Percentiles rank a stretch among this genome's conserved stretches.
Conservation (phyloP, 2,888 invertebrate species). For the Drosophila infuscata region DNA sequence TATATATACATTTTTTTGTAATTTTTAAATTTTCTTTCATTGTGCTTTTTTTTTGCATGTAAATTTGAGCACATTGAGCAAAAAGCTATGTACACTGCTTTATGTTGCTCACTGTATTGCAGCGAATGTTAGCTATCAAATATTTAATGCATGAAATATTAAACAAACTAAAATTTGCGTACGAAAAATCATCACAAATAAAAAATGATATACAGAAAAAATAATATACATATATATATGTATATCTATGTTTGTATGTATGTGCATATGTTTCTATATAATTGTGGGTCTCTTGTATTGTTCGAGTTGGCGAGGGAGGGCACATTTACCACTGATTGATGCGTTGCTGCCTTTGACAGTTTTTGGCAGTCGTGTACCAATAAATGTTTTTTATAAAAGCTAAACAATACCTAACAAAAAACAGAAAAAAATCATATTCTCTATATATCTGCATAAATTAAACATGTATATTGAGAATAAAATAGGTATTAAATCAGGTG, state of each 20-base stretch:
- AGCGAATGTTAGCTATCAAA: conserved; percentile 53
- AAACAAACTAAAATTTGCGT: conserved; percentile 66
- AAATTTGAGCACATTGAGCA: conserved; percentile 43
- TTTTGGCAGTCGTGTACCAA: conserved; percentile 51
- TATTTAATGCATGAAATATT: conserved; percentile 73
- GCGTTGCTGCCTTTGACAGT: conserved; percentile 70
- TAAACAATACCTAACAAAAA: conserved; percentile 47
- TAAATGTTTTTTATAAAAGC: conserved; percentile 63
- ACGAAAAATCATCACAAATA: conserved; percentile 44
- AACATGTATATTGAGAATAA: conserved; percentile 29
- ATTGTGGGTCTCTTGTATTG: conserved; percentile 30
- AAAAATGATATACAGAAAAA: conserved; percentile 27
- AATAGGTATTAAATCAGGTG: conserved; percentile 52
- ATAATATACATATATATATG: neutral
- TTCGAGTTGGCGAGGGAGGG: conserved; percentile 15
- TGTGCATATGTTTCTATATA: conserved; percentile 14
- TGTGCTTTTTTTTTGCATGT: conserved; percentile 40
- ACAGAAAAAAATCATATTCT: neutral
- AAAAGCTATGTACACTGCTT: conserved; percentile 46
- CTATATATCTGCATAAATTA: conserved; percentile 16
- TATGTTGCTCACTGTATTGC: conserved; percentile 57
- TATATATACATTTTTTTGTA: conserved; percentile 22
- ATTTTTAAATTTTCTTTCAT: conserved; percentile 46
- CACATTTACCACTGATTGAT: conserved; percentile 65
- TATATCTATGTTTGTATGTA: conserved; percentile 3